phyloP scores from a whole-genome alignment of 1,140 invertebrate genomes.

The Drosophila seguyi region DNA sequence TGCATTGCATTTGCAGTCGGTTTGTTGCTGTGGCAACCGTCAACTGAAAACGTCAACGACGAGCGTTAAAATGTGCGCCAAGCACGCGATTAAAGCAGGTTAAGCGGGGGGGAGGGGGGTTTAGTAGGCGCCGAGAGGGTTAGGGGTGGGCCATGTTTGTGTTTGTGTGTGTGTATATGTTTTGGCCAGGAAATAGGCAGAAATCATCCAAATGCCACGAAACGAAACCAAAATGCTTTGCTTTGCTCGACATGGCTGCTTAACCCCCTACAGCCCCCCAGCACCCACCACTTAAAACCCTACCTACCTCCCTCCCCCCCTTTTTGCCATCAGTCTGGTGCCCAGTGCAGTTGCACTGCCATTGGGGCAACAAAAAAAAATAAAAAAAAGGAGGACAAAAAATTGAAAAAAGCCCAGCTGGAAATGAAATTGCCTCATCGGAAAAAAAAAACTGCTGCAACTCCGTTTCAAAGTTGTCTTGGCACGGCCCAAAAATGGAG shows the following conservation, averaged over 20 bases:
- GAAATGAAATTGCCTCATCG: constrained; percentile 53
- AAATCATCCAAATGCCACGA: constrained; percentile 79
- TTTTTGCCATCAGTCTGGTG: constrained; percentile 1
- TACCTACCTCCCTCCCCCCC: no score
- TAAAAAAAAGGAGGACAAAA: neutral
- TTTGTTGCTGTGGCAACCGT: constrained; percentile 70
- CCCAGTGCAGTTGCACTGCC: constrained; percentile 43
- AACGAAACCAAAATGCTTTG: constrained; percentile 65
- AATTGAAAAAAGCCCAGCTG: constrained; percentile 15
- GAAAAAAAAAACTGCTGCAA: constrained; percentile 43
- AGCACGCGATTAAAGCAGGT: constrained; percentile 70
- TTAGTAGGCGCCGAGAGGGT: neutral
- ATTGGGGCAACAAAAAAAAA: constrained; percentile 15
- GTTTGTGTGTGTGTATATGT: neutral
- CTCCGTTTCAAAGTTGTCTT: constrained; percentile 63
- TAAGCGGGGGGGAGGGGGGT: neutral
- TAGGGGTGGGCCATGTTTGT: neutral
- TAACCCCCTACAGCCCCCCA: constrained; percentile 4
- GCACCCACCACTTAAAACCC: neutral
- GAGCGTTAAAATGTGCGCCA: constrained; percentile 77
- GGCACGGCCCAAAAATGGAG: constrained; percentile 68
- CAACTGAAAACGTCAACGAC: constrained; percentile 43
- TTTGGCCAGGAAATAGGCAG: constrained; percentile 70
- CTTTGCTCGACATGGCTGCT: constrained; percentile 11
- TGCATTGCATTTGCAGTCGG: constrained; percentile 36